These are phyloP conservation scores for Apamea monoglypha DNA, from an alignment of 2,888 invertebrate genomes.

Conservation along the genomic window DNA sequence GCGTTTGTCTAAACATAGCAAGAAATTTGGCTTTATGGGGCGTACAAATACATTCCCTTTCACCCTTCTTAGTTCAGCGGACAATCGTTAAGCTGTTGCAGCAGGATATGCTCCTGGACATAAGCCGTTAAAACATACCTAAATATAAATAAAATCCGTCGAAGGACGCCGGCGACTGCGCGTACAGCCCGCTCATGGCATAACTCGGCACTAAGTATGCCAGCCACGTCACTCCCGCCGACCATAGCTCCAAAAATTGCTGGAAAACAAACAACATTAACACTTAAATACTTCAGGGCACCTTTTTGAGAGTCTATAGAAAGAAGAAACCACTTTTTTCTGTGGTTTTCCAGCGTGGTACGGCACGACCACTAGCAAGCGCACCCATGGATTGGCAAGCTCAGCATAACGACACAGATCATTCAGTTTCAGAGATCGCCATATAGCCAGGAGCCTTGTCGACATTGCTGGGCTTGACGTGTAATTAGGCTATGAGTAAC, in stretches of 20 bases:
- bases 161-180: slow-evolving; percentile 91
- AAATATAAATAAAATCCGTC: slow-evolving; percentile 93
- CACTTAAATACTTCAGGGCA: neutral
- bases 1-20: neutral
- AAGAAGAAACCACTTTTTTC: neutral
- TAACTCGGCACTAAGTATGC: slow-evolving; percentile 97
- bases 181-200: slow-evolving; percentile 96
- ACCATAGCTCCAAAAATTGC: slow-evolving; percentile 94
- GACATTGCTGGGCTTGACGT: neutral
- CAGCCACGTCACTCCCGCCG: slow-evolving; percentile 94
- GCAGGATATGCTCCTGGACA: neutral
- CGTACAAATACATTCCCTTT: neutral
- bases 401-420: neutral
- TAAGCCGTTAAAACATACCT: slow-evolving; percentile 85
- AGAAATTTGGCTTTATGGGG: neutral
- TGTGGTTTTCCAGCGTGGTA: neutral
- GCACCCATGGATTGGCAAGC: neutral
- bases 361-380: neutral
- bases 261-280: slow-evolving; percentile 77
- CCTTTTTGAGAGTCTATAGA: neutral
- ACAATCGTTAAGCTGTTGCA: neutral
- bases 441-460: too few species aligned
- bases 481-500: too few species aligned
- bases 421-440: neutral
- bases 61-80: neutral